These are phyloP conservation scores for Henicopernis longicauda DNA, from an alignment of 2,113 vertebrate species.

Conservation along the genomic window DNA sequence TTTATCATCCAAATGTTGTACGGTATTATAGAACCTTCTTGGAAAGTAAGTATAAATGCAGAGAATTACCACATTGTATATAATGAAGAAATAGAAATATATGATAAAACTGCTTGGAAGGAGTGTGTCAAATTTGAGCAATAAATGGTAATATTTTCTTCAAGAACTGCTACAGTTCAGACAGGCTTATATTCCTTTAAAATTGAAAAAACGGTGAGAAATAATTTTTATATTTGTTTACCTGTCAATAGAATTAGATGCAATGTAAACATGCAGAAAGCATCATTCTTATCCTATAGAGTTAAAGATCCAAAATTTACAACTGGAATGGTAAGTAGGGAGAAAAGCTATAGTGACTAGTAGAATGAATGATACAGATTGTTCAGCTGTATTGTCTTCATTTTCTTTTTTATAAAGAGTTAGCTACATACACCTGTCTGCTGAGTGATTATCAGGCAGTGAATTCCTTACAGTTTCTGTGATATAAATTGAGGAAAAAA, in stretches of 20 bases:
- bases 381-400: background rate
- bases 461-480: background rate
- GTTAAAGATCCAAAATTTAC: background rate
- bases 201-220: background rate
- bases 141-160: background rate
- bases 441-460: background rate
- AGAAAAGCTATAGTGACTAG: background rate
- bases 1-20: slow-evolving; percentile 88
- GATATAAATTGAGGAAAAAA: background rate
- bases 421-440: background rate
- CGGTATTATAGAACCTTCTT: slow-evolving; percentile 90
- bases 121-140: background rate
- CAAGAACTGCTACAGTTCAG: background rate
- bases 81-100: background rate
- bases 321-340: background rate
- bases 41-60: slow-evolving; percentile 79
- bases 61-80: background rate
- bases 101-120: background rate
- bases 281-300: background rate
- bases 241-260: background rate
- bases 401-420: background rate
- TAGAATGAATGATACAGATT: background rate
- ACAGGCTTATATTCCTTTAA: background rate
- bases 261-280: background rate
- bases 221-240: background rate